Evolutionary conservation across 2,888 invertebrate species (phyloP), one percentile per base, ranked within the genome.

Genomic region (Diaperis boleti): DNA sequence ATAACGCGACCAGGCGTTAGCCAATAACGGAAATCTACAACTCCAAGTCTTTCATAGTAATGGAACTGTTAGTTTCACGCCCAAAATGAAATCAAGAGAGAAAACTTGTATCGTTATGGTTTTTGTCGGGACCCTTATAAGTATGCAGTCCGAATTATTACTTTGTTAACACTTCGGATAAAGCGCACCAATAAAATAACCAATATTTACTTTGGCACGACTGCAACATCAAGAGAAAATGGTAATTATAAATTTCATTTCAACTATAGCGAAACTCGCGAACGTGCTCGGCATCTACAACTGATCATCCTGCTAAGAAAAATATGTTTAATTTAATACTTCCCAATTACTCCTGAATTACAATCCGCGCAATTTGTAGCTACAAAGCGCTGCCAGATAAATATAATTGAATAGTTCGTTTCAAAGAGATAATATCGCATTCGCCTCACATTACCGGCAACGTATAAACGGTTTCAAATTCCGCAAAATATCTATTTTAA

Each of bases 1-100:
- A 68, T 68, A 66, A 65, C 60, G 65, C 66, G 64, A 66, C 62
- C 65, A 69, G 66, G 70, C 70, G 67, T 69, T 68, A 64, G 65
- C 69, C 70, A 67, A 69, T 69, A 69, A 69, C 66, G 65, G 65
- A 66, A 69, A 69, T 69, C 66, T 64, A 69, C 69, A 69, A 66
- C 63, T 68, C 63, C 37, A 69, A 70, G 69, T 70, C 69, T 70
- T 69, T 70, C 67, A 65, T 65, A 69, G 71, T 70, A 72, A 73
- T 73, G 71, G 70, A 73, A 73, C 70, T 72, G 72, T 72, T 73
- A 73, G 72, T 73, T 73, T 73, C 72, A 72, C 68, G 70, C 64
- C 67, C 69, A 69, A 72, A 70, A 72, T 72, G 72, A 73, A 70
- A 72, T 72, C 69, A 71, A 69, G 66, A 67, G 60, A 59, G 66